Evolutionary conservation across 2,113 vertebrate genomes (phyloP), one percentile per base, ranked within the genome.

Genomic region (Puma concolor): DNA sequence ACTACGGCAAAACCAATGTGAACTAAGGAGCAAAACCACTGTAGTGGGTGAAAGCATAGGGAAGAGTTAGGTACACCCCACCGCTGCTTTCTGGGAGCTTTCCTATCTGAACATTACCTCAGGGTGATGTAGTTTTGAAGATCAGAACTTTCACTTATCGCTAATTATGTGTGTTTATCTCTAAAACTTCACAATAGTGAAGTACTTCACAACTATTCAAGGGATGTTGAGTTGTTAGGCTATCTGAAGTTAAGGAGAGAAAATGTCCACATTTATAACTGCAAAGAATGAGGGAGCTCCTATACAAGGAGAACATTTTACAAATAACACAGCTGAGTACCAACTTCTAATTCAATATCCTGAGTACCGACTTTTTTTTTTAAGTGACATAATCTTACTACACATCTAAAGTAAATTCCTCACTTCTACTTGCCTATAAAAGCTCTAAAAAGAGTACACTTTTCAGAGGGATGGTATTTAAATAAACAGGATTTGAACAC

Each of bases 341-440:
- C 66, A 91, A 91, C 77, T 67, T 88, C 31, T 29, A 92, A 74
- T 66, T 88, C 66, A 67, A 67, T 17, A 88, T 14, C 12, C 76
- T 31, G 38, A 50, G n/a, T 44, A 76, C 10, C 52, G 74, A 54
- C 10, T 50, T 86, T 72, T 94, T 77, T 95, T 84, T 16, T 48
- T 76, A 84, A 96, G 19, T 33, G 87, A 60, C n/a, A 95, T 64
- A 71, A 80, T n/a, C 33, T 67, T 89, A 93, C 27, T 21, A 87
- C 2, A 80, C 10, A 91, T 31, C n/a, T 57, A 14, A 91, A 93
- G n/a, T 76, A 33, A 95, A 44, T 64, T 77, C 33, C 41, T 90
- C n/a, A 67, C 16, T 85, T 83, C 80, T n/a, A 83, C 29, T 79
- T 38, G 33, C 48, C 66, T 77, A 50, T 17, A 96, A 74, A 87